A percentile compares a stretch with the other conserved stretches of the same genome.
Conservation (phyloP, 2,797 vertebrate genomes). For the Channa striata region DNA sequence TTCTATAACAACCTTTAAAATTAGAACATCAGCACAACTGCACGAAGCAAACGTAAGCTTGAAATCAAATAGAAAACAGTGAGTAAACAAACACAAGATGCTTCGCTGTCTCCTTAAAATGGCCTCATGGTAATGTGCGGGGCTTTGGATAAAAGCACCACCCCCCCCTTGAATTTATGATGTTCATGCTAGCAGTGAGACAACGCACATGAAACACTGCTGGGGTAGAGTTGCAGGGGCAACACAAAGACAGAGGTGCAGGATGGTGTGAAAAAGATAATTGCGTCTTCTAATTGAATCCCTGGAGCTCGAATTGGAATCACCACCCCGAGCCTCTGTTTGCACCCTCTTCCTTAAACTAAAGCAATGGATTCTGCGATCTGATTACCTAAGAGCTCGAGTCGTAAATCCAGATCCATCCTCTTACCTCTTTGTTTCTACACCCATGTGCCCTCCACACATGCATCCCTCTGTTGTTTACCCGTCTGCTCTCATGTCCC, state of each 20-base stretch:
- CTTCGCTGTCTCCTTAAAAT: not conserved
- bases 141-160: not conserved
- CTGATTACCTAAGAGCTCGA: slow-evolving; percentile 2
- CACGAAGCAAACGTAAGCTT: too few relatives aligned
- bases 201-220: slow-evolving; percentile 8
- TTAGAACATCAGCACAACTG: too few relatives aligned
- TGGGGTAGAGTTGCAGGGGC: slow-evolving; percentile 2
- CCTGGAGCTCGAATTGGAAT: slow-evolving; percentile 70
- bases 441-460: not conserved
- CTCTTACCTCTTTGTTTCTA: not conserved
- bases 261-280: slow-evolving; percentile 70
- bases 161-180: not conserved
- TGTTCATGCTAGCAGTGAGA: not conserved
- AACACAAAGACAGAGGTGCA: slow-evolving; percentile 36
- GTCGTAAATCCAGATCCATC: slow-evolving; percentile 4
- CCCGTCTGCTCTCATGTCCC: slow-evolving; percentile 38
- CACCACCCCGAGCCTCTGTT: slow-evolving; percentile 54
- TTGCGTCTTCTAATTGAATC: slow-evolving; percentile 83
- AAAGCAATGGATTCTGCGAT: slow-evolving; percentile 35
- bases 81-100: not conserved
- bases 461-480: slow-evolving; percentile 43
- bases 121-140: not conserved
- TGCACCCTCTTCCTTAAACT: slow-evolving; percentile 27
- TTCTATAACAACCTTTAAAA: too few relatives aligned
- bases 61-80: too few relatives aligned